phyloP scores from a whole-genome alignment of 2,113 vertebrate genomes.

The Nicator chloris region DNA sequence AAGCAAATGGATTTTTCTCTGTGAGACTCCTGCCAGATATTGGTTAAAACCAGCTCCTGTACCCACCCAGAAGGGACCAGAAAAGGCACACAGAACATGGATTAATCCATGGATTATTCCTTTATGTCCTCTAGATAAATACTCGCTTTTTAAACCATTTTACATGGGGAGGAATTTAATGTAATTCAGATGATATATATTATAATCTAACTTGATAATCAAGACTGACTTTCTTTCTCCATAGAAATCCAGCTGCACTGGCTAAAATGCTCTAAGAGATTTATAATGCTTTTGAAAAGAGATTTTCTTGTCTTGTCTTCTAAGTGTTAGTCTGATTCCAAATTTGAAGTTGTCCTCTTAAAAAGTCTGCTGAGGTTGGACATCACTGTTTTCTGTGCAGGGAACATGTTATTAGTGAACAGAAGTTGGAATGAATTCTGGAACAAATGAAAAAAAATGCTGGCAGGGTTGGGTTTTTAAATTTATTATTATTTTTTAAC shows the following conservation, averaged over 20 bases:
- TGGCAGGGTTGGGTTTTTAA: background rate
- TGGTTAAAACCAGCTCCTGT: background rate
- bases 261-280: background rate
- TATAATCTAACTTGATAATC: background rate
- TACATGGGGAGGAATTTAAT: background rate
- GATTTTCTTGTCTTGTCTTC: background rate
- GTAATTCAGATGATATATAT: background rate
- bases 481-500: background rate
- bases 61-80: background rate
- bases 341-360: background rate
- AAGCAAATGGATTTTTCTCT: background rate
- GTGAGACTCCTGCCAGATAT: background rate
- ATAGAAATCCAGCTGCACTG: background rate
- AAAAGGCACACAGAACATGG: background rate
- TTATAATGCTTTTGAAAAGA: background rate
- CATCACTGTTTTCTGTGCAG: background rate
- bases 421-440: background rate
- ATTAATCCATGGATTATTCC: background rate
- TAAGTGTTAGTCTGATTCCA: background rate
- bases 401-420: background rate
- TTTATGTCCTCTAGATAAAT: background rate
- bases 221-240: background rate
- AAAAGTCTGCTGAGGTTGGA: background rate
- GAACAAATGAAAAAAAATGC: background rate
- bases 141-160: background rate